phyloP scores from a whole-genome alignment of 2,797 vertebrate genomes.

The Dryobates pubescens region DNA sequence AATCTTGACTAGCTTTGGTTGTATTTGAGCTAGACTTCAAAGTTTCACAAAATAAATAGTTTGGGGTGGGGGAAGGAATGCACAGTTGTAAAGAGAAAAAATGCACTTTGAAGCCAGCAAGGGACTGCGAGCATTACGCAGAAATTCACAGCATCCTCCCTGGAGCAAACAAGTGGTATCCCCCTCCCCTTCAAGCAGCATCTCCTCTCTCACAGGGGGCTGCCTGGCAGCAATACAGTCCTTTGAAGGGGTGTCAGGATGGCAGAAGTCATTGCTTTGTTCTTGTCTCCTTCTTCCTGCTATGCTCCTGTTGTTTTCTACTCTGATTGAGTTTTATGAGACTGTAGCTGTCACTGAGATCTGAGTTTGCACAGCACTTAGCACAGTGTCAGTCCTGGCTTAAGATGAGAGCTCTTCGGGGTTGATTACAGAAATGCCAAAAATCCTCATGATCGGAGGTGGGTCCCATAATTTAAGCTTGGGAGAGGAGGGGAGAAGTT shows the following conservation, averaged over 20 bases:
- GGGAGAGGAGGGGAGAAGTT: neutral
- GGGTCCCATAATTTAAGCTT: neutral
- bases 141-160: constrained; percentile 49
- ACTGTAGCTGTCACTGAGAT: constrained; percentile 46
- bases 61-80: constrained; percentile 20
- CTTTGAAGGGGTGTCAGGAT: neutral
- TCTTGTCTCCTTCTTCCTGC: constrained; percentile 28
- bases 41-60: constrained; percentile 64
- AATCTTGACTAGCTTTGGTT: constrained; percentile 34
- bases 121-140: constrained; percentile 6
- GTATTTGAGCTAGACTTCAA: constrained; percentile 64
- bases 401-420: neutral
- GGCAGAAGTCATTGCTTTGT: constrained; percentile 43
- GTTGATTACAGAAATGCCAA: neutral
- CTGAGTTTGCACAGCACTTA: constrained; percentile 44
- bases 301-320: constrained; percentile 31
- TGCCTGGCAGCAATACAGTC: constrained; percentile 5
- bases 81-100: constrained; percentile 52
- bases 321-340: constrained; percentile 31
- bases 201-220: neutral
- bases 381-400: constrained; percentile 22
- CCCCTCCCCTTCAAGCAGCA: neutral
- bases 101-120: constrained; percentile 55
- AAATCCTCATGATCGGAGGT: neutral
- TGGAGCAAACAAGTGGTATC: constrained; percentile 31